Evolutionary conservation across 2,797 vertebrate species (phyloP).

Genomic region (Falco columbarius): DNA sequence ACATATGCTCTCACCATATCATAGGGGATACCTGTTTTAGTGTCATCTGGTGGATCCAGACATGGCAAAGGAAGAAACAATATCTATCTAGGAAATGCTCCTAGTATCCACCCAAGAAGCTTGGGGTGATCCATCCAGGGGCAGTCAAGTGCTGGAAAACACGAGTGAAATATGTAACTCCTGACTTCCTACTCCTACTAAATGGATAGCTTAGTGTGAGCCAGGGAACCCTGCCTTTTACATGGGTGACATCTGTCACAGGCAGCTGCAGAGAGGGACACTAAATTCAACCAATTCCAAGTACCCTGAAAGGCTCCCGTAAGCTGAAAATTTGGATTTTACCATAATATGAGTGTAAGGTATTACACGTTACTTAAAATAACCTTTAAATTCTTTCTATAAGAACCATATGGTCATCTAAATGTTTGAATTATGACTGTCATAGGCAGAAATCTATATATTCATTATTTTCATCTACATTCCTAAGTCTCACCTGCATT

Average conservation of each 20-base stretch:
- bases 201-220: not conserved
- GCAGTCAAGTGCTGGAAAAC: not conserved
- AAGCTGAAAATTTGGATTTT: not conserved
- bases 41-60: not conserved
- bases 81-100: not conserved
- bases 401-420: not conserved
- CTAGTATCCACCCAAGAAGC: not conserved
- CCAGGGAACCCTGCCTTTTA: not conserved
- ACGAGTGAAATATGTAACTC: not conserved
- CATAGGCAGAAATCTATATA: not conserved
- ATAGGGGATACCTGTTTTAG: not conserved
- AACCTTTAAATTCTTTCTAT: not conserved
- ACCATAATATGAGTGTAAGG: not conserved
- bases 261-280: not conserved
- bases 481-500: slow-evolving; percentile 9
- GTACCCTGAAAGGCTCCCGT: not conserved
- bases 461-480: slow-evolving; percentile 11
- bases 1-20: not conserved
- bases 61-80: not conserved
- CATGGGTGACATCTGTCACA: not conserved
- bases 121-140: not conserved
- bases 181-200: not conserved
- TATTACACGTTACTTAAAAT: not conserved
- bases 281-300: not conserved
- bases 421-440: not conserved